Conservation (phyloP, 2,888 invertebrate genomes). For the Caradrina kadenii region DNA sequence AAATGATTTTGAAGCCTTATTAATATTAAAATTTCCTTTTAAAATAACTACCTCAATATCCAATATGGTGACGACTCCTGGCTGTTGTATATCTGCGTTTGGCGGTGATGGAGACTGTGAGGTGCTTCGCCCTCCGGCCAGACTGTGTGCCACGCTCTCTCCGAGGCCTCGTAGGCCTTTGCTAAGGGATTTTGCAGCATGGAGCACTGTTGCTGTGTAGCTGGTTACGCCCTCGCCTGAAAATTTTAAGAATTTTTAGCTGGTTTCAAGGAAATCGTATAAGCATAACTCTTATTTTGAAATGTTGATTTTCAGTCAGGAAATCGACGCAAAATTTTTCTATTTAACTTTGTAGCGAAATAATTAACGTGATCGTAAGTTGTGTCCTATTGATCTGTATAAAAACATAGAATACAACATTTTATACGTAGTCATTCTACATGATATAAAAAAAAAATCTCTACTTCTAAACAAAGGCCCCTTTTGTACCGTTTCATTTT, state of each 20-base stretch:
- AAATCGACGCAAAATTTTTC: too few species aligned
- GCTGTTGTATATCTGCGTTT: constrained; percentile 92
- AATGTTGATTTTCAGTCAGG: too few species aligned
- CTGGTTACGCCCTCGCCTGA: constrained; percentile 95
- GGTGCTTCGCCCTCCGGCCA: constrained; percentile 93
- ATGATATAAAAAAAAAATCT: background rate
- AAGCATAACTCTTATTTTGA: too few species aligned
- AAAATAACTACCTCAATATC: constrained; percentile 92
- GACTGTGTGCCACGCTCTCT: constrained; percentile 97
- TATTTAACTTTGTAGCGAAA: too few species aligned
- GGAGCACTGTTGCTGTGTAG: constrained; percentile 97
- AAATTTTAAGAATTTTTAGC: constrained; percentile 9
- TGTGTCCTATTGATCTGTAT: background rate
- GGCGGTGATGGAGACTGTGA: constrained; percentile 88
- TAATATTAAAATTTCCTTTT: background rate
- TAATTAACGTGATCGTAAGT: too few species aligned
- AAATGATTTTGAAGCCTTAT: too few species aligned
- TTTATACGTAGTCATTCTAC: background rate
- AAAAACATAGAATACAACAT: background rate
- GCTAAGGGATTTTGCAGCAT: constrained; percentile 98
- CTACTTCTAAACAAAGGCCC: background rate
- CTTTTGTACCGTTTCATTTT: background rate
- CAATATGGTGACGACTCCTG: constrained; percentile 96
- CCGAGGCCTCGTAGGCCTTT: constrained; percentile 97
- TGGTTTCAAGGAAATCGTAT: too few species aligned